Evolutionary conservation across 2,797 vertebrate species (phyloP), one percentile per base, ranked within the genome.

Genomic region (Alcedo quadribrachys): DNA sequence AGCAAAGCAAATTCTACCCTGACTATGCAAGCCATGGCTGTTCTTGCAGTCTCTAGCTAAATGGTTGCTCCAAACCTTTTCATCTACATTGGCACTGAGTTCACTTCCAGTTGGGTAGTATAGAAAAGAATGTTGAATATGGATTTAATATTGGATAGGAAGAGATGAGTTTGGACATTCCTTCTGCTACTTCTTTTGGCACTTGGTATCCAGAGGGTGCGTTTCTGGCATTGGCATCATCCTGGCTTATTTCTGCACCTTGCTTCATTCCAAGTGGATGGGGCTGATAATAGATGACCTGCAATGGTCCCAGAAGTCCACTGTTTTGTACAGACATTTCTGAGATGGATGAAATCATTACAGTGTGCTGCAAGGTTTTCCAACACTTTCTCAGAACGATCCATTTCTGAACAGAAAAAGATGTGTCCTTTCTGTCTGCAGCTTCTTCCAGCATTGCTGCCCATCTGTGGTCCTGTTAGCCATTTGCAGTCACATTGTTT

Each of bases 371-470:
- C 58, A 82, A 68, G 46, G 25, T 75, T 91, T 93, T 87, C 25
- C 65, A 54, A 81, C 58, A 66, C 32, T 89, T 94, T 81, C 63
- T 71, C 55, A 87, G 79, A 71, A 71, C 46, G 57, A 94, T 66
- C 42, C 16, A 43, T 77, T 93, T 92, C 27, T 78, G 57, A 87
- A 25, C 17, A 70, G 71, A 82, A 80, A 65, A 65, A 58, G 3
- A 30, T 77, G 27, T 28, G 50, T 88, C 42, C 53, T 54, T 94
- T 94, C 71, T 85, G 22, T 89, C 92, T 85, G 74, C 37, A 89
- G 37, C 75, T 92, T 58, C 30, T 93, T 85, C 43, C 33, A 51
- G 67, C 68, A 50, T 71, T 68, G 46, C 68, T 77, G 90, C 50
- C 61, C n/a, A 58, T 89, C 85, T 90, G 66, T 65, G 46, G 25